Evolutionary conservation across 1,140 invertebrate species (phyloP).

Genomic region (Microvelia longipes): DNA sequence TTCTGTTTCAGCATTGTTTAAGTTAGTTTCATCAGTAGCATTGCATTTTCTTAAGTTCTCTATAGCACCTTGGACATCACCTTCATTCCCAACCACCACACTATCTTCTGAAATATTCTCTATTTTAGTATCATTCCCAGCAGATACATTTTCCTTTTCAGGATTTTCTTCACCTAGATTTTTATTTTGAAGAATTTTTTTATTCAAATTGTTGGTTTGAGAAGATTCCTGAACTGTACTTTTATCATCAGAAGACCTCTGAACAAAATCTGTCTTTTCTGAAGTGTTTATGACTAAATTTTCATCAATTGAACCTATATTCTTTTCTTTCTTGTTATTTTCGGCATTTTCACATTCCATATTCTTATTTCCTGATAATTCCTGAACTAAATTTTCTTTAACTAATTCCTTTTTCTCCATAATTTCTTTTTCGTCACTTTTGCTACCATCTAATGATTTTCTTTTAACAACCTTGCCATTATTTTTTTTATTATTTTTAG

Average conservation of each 20-base stretch:
- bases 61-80: too few species aligned
- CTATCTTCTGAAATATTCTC: neutral
- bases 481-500: neutral
- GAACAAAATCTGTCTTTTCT: too few species aligned
- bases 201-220: conserved; percentile 3
- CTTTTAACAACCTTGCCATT: neutral
- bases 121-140: neutral
- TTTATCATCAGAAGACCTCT: too few species aligned
- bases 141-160: conserved; percentile 9
- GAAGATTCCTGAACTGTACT: too few species aligned
- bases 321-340: too few species aligned
- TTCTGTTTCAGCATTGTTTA: neutral
- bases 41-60: neutral
- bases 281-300: too few species aligned
- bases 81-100: neutral
- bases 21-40: neutral
- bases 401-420: neutral
- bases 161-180: conserved; percentile 2
- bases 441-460: neutral
- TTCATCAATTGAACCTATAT: too few species aligned
- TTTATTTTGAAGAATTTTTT: neutral
- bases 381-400: neutral
- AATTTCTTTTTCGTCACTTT: neutral
- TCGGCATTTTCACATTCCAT: neutral
- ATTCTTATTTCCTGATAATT: neutral